These are phyloP conservation scores for Aeoliscus strigatus DNA, from an alignment of 2,797 vertebrate species.

Conservation along the genomic window DNA sequence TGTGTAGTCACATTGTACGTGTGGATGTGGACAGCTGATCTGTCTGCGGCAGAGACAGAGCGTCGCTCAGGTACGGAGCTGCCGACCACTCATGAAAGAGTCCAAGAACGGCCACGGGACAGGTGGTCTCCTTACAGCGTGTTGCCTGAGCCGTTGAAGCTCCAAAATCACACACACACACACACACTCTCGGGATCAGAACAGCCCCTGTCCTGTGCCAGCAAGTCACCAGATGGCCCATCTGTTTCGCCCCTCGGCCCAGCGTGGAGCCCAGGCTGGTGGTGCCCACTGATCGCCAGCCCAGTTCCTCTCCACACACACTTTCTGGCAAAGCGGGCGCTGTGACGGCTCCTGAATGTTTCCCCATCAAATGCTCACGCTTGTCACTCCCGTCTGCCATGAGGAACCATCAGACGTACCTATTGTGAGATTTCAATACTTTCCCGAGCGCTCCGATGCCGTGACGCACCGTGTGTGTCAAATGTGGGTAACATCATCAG, in stretches of 20 bases:
- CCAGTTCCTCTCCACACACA: conserved; percentile 52
- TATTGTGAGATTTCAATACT: conserved; percentile 3
- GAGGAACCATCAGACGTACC: conserved; percentile 7
- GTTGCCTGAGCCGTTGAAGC: conserved; percentile 28
- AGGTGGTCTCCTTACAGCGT: conserved; percentile 67
- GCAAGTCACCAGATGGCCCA: conserved; percentile 69
- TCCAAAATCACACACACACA: conserved; percentile 30
- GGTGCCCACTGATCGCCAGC: conserved; percentile 63
- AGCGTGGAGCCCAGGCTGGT: conserved; percentile 51
- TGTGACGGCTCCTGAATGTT: conserved; percentile 41
- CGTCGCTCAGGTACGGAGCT: conserved; percentile 10
- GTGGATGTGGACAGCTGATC: no score
- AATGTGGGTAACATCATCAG: conserved; percentile 13
- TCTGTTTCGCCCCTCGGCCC: conserved; percentile 69
- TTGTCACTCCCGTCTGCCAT: no score
- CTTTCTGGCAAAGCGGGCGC: conserved; percentile 46
- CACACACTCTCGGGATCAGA: conserved; percentile 31
- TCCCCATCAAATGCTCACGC: conserved; percentile 62
- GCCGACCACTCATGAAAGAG: conserved; percentile 55
- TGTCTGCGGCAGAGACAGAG: no score
- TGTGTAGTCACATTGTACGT: no score
- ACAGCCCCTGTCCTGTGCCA: conserved; percentile 61
- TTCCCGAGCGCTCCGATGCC: conserved; percentile 31
- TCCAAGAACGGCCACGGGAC: conserved; percentile 52
- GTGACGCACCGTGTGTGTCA: conserved; percentile 18